Conservation (phyloP, 2,113 vertebrate genomes). For the Nesogale talazaci region DNA sequence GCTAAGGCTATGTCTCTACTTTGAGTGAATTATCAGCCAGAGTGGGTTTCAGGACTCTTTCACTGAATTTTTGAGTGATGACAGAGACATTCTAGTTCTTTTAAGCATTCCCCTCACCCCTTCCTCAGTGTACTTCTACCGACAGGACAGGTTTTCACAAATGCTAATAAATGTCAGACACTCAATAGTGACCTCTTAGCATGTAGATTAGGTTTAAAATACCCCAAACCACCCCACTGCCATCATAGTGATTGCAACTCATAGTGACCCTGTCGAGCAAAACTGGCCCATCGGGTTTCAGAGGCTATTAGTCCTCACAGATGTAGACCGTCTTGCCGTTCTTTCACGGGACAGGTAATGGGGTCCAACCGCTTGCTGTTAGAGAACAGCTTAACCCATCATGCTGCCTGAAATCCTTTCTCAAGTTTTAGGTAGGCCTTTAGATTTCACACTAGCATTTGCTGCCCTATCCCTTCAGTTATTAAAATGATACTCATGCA, state of each 20-base stretch:
- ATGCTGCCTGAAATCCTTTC: too few species aligned
- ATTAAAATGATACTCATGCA: neutral
- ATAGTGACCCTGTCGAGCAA: too few species aligned
- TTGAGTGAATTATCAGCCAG: constrained; percentile 49
- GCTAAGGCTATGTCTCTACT: constrained; percentile 24
- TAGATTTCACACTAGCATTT: neutral
- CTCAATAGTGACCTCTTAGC: neutral
- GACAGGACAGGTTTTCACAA: neutral
- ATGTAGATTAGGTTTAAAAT: constrained; percentile 2
- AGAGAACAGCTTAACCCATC: too few species aligned
- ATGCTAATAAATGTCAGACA: constrained; percentile 46
- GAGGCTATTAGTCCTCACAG: too few species aligned
- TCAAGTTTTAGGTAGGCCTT: neutral
- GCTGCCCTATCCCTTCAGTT: neutral
- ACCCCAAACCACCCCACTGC: too few species aligned
- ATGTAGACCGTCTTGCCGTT: too few species aligned
- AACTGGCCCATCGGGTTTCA: too few species aligned
- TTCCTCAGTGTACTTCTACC: neutral
- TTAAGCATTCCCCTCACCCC: constrained; percentile 7
- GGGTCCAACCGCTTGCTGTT: too few species aligned
- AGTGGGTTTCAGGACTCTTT: constrained; percentile 26
- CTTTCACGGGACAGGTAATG: too few species aligned
- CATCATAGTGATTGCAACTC: too few species aligned
- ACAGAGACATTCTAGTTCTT: constrained; percentile 52
- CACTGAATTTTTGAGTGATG: constrained; percentile 36